These are phyloP conservation scores for Glaucidium brasilianum DNA, from an alignment of 2,113 vertebrate species.

Conservation along the genomic window DNA sequence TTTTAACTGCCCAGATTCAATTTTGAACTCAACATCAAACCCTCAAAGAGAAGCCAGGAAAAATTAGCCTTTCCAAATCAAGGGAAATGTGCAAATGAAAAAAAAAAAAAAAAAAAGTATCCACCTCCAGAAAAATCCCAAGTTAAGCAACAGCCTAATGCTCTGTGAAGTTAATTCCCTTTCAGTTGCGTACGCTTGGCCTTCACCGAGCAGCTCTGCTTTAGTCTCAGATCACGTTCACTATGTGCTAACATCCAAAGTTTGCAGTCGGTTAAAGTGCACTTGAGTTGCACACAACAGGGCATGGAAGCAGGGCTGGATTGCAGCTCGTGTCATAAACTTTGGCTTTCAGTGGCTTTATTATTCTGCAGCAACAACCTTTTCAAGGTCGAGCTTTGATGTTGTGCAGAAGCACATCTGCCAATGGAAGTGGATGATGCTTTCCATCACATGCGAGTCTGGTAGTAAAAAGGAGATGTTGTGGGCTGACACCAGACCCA, in stretches of 20 bases:
- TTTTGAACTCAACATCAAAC: not conserved
- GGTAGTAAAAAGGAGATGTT: not conserved
- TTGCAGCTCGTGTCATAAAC: not conserved
- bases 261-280: not conserved
- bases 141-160: slow-evolving; percentile 1
- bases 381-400: not conserved
- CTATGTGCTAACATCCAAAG: not conserved
- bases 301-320: not conserved
- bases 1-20: not conserved
- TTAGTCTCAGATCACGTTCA: not conserved
- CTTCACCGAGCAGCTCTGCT: not conserved
- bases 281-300: not conserved
- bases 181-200: not conserved
- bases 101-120: not conserved
- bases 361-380: not conserved
- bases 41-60: not conserved
- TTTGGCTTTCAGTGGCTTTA: not conserved
- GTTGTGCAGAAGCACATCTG: not conserved
- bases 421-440: not conserved
- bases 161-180: slow-evolving; percentile 4
- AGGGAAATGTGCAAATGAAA: not conserved
- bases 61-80: not conserved
- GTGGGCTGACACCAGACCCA: not conserved
- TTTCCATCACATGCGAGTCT: not conserved
- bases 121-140: slow-evolving; percentile 4